Evolutionary conservation across 2,113 vertebrate genomes (phyloP), one percentile per base, ranked within the genome.

Genomic region (Poeciliopsis retropinna): DNA sequence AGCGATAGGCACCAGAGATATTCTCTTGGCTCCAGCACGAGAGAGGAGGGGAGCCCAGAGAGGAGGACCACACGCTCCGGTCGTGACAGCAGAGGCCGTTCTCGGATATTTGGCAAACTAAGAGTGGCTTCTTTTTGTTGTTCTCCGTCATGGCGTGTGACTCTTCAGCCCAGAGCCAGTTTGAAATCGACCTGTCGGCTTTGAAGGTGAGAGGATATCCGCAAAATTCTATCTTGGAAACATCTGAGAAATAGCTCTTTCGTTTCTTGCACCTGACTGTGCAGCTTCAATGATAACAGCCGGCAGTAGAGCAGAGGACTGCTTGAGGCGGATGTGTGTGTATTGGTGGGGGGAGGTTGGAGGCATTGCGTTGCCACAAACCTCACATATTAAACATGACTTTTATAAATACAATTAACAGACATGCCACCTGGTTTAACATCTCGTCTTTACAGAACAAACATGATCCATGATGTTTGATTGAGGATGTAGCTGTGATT

Each of bases 111-210:
- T 67, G 73, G 68, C 64, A 31, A 57, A 31, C 39, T 54, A 75
- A 81, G 82, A 86, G 84, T 72, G 57, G 85, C 84, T 84, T 61
- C 84, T 84, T 19, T 74, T 37, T 65, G 66, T 82, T 37, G 62
- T 78, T 79, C 75, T 89, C 80, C 84, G 95, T 95, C 88, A 98
- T 98, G 97, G 96, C 97, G 94, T 97, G 96, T 83, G 97, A 98
- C 87, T 97, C 97, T 74, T 96, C 97, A 28, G 96, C 96, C 65
- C 94, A 96, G 81, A 96, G 97, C 92, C 92, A 97, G 95, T 96
- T 97, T 81, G 97, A 98, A 87, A 98, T 97, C 75, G 97, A 98
- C 90, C 95, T 98, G 64, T 96, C 96, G 39, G 93, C 96, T 82
- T 81, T 98, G 91, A 94, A 95, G 96, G 97, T 98, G 84, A 96